phyloP scores from a whole-genome alignment of 2,888 invertebrate species.

The Drosophila melanosoma region DNA sequence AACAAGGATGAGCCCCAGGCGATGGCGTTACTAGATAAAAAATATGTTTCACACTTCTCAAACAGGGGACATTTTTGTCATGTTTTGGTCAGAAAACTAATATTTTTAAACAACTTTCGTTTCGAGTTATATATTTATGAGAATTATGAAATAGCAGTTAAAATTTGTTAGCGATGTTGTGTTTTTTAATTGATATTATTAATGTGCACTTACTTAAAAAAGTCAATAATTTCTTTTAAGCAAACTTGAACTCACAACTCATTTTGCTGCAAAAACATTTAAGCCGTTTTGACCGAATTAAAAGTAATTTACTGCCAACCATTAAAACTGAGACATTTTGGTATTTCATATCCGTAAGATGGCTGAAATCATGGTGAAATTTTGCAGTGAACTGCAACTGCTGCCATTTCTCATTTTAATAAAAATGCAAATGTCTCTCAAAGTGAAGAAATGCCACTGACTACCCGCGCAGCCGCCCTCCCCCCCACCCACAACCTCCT shows the following conservation, averaged over 20 bases:
- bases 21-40: background rate
- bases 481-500: background rate
- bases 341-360: conserved; percentile 34
- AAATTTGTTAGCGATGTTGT: background rate
- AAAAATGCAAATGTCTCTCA: conserved; percentile 77
- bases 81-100: background rate
- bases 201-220: background rate
- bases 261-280: background rate
- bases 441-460: conserved; percentile 60
- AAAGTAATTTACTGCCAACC: conserved; percentile 2
- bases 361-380: conserved; percentile 27
- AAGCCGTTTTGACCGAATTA: background rate
- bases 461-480: conserved; percentile 5
- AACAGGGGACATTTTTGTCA: background rate
- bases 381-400: conserved; percentile 66
- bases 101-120: background rate
- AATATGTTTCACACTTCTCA: conserved; percentile 20
- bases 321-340: conserved; percentile 25
- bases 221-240: background rate
- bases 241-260: background rate
- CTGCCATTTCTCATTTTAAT: conserved; percentile 79
- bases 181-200: background rate
- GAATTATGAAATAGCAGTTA: background rate
- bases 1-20: conserved; percentile 18
- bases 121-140: background rate